Evolutionary conservation across 2,888 invertebrate genomes (phyloP), one percentile per base, ranked within the genome.

Genomic region (Arrhopalites spinosus): DNA sequence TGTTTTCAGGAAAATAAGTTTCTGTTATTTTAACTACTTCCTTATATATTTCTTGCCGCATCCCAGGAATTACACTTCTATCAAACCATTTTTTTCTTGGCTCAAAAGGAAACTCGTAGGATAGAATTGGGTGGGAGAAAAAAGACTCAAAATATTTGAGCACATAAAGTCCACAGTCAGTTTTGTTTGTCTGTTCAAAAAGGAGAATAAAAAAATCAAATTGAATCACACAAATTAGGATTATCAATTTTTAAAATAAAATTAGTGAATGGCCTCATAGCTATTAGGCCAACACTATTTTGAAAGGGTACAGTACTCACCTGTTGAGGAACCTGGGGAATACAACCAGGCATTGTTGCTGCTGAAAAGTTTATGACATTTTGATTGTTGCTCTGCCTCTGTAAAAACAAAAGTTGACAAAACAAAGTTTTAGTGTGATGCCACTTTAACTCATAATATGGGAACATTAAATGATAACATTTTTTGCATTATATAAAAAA

Each of bases 111-210:
- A 77, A 61, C n/a, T 69, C 74, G 53, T 36, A 77, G 25, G 30
- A 20, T 13, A 30, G 11, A 20, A 77, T 73, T 0, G 79, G 78
- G 7, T 63, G 11, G 0, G 91, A 90, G 86, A 97, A 96, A 87
- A 99, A 98, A 78, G 92, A 93, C 87, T 99, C 97, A 8, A 96
- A 96, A 88, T 96, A 98, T 86, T 98, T 96, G 73, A 99, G 87
- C 77, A 98, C 88, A 86, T 93, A 99, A 17, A 98, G 87, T 0
- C 98, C 98, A 87, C 98, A 99, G 86, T 99, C 99, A 53, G 94
- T 94, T 85, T 92, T 96, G 87, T 99, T 99, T 81, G 92, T 93
- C 87, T 99, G n/a, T n/a, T n/a, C n/a, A n/a, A n/a, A n/a, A n/a
- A n/a, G n/a, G n/a, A n/a, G n/a, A n/a, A n/a, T n/a, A n/a, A n/a